These are phyloP conservation scores for Columba janthina DNA, from an alignment of 2,113 vertebrate genomes.

Conservation along the genomic window DNA sequence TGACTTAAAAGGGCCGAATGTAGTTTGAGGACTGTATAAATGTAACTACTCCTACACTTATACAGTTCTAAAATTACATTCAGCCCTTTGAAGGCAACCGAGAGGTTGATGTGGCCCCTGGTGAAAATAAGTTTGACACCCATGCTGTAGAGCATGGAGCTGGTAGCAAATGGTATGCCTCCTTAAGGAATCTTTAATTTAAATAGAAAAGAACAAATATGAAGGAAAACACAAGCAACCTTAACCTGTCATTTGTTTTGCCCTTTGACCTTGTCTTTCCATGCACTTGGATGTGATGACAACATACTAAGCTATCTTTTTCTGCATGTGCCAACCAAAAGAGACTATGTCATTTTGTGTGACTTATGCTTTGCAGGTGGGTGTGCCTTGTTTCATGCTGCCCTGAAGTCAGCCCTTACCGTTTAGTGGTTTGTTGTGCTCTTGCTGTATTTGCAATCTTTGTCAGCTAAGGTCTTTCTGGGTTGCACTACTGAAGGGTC, in stretches of 20 bases:
- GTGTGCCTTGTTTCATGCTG: neutral
- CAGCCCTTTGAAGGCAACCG: too few species aligned
- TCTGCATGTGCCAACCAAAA: neutral
- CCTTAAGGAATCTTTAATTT: neutral
- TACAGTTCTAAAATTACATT: too few species aligned
- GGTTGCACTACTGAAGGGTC: neutral
- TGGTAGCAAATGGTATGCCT: neutral
- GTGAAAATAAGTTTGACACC: too few species aligned
- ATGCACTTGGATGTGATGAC: neutral
- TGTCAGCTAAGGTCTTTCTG: neutral
- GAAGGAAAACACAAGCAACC: neutral
- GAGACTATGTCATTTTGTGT: neutral
- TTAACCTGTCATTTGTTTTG: neutral
- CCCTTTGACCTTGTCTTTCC: neutral
- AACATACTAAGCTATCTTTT: neutral
- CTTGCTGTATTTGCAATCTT: neutral
- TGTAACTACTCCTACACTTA: too few species aligned
- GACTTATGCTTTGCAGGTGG: neutral
- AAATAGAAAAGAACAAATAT: neutral
- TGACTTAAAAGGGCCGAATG: too few species aligned
- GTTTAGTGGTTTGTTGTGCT: neutral
- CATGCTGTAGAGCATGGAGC: neutral
- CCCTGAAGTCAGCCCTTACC: neutral
- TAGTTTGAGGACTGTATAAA: too few species aligned
- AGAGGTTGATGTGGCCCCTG: too few species aligned